A percentile compares a stretch with the other conserved stretches of the same genome.
phyloP scores from a whole-genome alignment of 2,797 vertebrate genomes.

The Cetoscarus ocellatus region DNA sequence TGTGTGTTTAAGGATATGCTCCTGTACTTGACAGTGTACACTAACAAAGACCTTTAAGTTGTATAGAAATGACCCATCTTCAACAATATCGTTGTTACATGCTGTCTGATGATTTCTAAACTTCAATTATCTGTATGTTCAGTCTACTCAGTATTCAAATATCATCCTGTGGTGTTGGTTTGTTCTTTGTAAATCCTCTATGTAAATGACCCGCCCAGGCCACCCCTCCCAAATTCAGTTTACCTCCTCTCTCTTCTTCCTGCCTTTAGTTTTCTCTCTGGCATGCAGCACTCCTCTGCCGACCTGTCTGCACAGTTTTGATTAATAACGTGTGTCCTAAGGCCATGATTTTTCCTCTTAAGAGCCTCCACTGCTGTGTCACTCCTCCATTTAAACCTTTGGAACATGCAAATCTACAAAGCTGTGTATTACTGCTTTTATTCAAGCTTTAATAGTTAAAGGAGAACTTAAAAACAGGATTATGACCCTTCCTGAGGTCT shows the following conservation, averaged over 20 bases:
- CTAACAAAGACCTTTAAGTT: too few species aligned
- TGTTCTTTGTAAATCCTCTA: constrained; percentile 1
- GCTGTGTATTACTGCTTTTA: background rate
- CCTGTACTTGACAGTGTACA: too few species aligned
- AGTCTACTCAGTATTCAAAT: background rate
- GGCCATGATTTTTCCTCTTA: constrained; percentile 4
- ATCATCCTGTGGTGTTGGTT: background rate
- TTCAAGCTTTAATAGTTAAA: background rate
- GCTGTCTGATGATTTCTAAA: too few species aligned
- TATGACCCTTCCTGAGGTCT: background rate
- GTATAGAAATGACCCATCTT: too few species aligned
- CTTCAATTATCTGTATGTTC: background rate
- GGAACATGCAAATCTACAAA: constrained; percentile 21
- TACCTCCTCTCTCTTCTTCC: background rate
- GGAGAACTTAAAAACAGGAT: background rate
- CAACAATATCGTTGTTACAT: too few species aligned
- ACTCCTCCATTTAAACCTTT: constrained; percentile 2
- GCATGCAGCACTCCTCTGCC: background rate
- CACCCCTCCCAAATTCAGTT: background rate
- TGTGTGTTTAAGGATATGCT: too few species aligned
- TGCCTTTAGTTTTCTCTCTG: background rate
- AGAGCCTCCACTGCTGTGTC: constrained; percentile 13
- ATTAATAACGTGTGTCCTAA: background rate
- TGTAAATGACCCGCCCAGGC: constrained; percentile 21
- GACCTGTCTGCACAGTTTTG: constrained; percentile 26